These are phyloP conservation scores for Stenopsyche tienmushanensis DNA, from an alignment of 1,140 invertebrate genomes.

Conservation along the genomic window DNA sequence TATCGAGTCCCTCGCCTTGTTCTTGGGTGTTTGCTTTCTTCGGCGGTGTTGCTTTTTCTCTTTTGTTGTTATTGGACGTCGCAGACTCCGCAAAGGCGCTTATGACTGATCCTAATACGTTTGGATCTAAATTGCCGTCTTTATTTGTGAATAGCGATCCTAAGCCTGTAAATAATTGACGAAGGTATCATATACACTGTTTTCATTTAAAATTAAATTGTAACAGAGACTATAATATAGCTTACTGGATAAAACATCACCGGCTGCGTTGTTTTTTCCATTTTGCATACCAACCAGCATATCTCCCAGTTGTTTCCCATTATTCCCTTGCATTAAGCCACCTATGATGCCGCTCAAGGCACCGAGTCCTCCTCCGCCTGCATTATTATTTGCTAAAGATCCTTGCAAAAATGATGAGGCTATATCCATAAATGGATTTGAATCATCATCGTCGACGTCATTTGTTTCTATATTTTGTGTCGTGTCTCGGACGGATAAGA, in stretches of 20 bases:
- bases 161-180: slow-evolving; percentile 46
- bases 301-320: slow-evolving; percentile 49
- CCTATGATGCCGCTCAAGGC: slow-evolving; percentile 46
- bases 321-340: slow-evolving; percentile 60
- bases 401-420: slow-evolving; percentile 60
- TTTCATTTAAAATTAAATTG: background rate
- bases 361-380: slow-evolving; percentile 47
- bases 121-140: slow-evolving; percentile 57
- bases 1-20: slow-evolving; percentile 48
- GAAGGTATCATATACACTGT: background rate
- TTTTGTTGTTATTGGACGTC: slow-evolving; percentile 1
- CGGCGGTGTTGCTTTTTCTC: slow-evolving; percentile 41
- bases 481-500: slow-evolving; percentile 15
- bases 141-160: slow-evolving; percentile 56
- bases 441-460: slow-evolving; percentile 46
- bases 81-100: slow-evolving; percentile 51
- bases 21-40: slow-evolving; percentile 44
- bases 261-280: slow-evolving; percentile 37
- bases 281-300: slow-evolving; percentile 45
- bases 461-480: slow-evolving; percentile 33
- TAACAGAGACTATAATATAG: slow-evolving; percentile 27
- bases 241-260: slow-evolving; percentile 49
- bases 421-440: slow-evolving; percentile 58
- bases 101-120: slow-evolving; percentile 57
- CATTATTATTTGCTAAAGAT: slow-evolving; percentile 52